These are phyloP conservation scores for Nannospalax galili DNA, from an alignment of 2,113 vertebrate genomes.

Conservation along the genomic window DNA sequence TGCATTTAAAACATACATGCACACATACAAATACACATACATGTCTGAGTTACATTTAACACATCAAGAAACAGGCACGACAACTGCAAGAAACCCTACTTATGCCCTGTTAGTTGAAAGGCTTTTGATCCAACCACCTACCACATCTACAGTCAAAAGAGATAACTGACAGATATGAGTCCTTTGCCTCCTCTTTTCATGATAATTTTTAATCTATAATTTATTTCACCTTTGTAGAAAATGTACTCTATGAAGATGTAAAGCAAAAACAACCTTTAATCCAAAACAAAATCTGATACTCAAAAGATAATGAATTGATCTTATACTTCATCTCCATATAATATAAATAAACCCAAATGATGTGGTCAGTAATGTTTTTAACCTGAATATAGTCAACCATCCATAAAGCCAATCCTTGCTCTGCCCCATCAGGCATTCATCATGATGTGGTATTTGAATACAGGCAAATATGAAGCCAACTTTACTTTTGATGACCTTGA, in stretches of 20 bases:
- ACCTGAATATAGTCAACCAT: not conserved
- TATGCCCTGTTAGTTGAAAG: not conserved
- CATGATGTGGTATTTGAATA: not conserved
- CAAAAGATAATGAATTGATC: not conserved
- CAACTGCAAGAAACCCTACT: not conserved
- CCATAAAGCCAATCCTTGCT: not conserved
- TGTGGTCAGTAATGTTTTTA: not conserved
- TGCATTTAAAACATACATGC: not conserved
- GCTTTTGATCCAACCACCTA: not conserved
- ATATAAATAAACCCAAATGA: not conserved
- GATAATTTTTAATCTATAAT: not conserved
- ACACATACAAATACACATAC: not conserved
- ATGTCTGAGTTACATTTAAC: not conserved
- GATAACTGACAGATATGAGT: not conserved
- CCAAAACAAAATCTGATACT: not conserved
- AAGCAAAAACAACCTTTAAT: not conserved
- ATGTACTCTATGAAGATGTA: not conserved
- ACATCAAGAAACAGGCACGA: not conserved
- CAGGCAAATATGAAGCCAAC: not conserved
- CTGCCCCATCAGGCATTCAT: too few relatives aligned
- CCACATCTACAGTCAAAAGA: not conserved
- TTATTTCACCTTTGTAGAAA: slow-evolving; percentile 4
- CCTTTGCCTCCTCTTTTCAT: not conserved
- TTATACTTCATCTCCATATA: not conserved
- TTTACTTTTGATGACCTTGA: not conserved